These are phyloP conservation scores for Solea solea DNA, from an alignment of 2,113 vertebrate genomes.

Conservation along the genomic window DNA sequence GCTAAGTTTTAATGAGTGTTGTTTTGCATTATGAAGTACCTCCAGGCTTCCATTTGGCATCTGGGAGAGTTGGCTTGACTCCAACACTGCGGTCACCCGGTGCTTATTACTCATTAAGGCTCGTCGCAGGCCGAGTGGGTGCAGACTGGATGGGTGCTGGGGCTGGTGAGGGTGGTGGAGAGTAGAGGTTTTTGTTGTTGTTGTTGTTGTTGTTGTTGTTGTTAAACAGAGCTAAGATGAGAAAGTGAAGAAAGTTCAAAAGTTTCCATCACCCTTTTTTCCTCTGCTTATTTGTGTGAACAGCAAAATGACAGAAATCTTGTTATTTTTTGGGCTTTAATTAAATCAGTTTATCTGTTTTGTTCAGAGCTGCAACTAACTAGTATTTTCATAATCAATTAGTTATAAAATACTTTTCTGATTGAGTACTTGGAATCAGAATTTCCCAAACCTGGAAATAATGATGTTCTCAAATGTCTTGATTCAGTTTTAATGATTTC, in stretches of 20 bases:
- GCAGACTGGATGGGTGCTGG: conserved; percentile 55
- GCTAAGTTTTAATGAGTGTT: conserved; percentile 73
- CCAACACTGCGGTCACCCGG: conserved; percentile 72
- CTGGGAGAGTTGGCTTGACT: conserved; percentile 74
- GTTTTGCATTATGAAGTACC: conserved; percentile 75
- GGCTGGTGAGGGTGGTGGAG: too few relatives aligned
- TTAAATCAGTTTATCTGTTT: too few relatives aligned
- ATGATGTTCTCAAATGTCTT: too few relatives aligned
- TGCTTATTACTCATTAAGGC: conserved; percentile 76
- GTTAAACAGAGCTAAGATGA: conserved; percentile 37
- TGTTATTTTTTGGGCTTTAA: neutral
- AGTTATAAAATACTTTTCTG: too few relatives aligned
- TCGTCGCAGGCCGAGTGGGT: conserved; percentile 59
- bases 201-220: conserved; percentile 61
- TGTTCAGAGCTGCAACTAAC: too few relatives aligned
- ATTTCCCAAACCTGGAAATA: too few relatives aligned
- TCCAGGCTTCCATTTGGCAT: conserved; percentile 75
- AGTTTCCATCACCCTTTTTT: neutral
- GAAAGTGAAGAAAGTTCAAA: conserved; percentile 44
- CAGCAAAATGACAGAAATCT: too few relatives aligned
- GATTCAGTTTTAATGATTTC: too few relatives aligned
- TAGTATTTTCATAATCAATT: too few relatives aligned
- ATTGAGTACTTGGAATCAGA: too few relatives aligned
- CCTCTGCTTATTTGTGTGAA: neutral
- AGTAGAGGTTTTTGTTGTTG: conserved; percentile 32